Base-by-base conservation (phyloP, 1,140 invertebrate genomes). In the Drosophila dunni region DNA sequence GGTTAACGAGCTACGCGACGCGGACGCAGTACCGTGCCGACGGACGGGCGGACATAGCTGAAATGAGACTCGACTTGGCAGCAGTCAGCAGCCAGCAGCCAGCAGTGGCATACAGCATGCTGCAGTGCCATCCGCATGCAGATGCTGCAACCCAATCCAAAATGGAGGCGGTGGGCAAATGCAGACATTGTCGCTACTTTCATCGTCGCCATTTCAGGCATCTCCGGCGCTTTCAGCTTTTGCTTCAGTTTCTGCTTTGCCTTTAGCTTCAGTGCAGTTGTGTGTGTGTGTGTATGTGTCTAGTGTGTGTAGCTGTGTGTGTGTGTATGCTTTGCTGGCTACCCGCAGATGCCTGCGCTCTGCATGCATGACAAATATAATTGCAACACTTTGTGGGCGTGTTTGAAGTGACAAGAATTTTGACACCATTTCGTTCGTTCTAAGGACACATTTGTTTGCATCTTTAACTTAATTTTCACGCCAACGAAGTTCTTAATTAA, bases 341-440 rank as follows among this genome's bases (percentile, higher is more conserved):
- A 73, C 57, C 73, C 67, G 46, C 68, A 78, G 63, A 61, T 76
- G 63, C 51, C 51, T 66, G 45, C 42, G 51, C 60, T 60, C 54
- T 45, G 70, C 65, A 65, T 70, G 70, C 78, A 65, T 70, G 78
- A 68, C 71, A 80, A 80, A 80, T 80, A 75, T 80, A 80, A 80
- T 80, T 80, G 78, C 78, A 80, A 75, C 78, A 78, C 78, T 80
- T 80, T 80, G 75, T 75, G 78, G 78, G 66, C 61, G 58, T 72
- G 62, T 75, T 80, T 78, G 70, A 75, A 74, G 70, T 78, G 78
- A 75, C 75, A 80, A 75, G 70, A 80, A 80, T 80, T 80, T 78
- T 80, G 78, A 78, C 78, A 80, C 78, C 78, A 65, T 78, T 80
- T 75, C 75, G 45, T 80, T 75, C 70, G 45, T 38, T 78, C 70